Percentiles rank a stretch among this genome's conserved stretches.
phyloP scores from a whole-genome alignment of 2,888 invertebrate species.

The Drosophila parthenogenetica region DNA sequence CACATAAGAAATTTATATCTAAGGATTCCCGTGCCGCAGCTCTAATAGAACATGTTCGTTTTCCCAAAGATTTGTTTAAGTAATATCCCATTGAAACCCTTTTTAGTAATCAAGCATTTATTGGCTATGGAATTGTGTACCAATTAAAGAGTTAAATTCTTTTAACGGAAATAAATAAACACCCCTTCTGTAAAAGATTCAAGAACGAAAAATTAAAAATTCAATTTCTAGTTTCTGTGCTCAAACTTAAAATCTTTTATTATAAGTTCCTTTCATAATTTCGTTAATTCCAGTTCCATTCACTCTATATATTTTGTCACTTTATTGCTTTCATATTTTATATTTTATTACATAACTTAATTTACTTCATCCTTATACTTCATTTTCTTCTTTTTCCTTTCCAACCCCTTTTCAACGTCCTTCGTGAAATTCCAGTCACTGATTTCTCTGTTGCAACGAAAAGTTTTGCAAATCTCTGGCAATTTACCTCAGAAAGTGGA shows the following conservation, averaged over 20 bases:
- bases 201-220: no score
- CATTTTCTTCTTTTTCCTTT: neutral
- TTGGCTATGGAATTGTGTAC: no score
- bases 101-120: no score
- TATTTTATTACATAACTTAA: constrained; percentile 11
- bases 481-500: constrained; percentile 58
- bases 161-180: no score
- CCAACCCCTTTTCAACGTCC: constrained; percentile 2
- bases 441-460: constrained; percentile 45
- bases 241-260: no score
- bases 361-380: neutral
- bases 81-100: no score
- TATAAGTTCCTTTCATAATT: no score
- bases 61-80: neutral
- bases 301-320: neutral
- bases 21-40: constrained; percentile 4
- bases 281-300: neutral
- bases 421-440: constrained; percentile 19
- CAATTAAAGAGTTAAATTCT: no score
- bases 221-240: no score
- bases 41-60: neutral
- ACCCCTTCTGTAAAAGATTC: no score
- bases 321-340: constrained; percentile 3
- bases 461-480: constrained; percentile 44
- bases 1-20: constrained; percentile 21